Evolutionary conservation across 1,140 invertebrate species (phyloP), one percentile per base, ranked within the genome.

Genomic region (Meloidogyne hapla): DNA sequence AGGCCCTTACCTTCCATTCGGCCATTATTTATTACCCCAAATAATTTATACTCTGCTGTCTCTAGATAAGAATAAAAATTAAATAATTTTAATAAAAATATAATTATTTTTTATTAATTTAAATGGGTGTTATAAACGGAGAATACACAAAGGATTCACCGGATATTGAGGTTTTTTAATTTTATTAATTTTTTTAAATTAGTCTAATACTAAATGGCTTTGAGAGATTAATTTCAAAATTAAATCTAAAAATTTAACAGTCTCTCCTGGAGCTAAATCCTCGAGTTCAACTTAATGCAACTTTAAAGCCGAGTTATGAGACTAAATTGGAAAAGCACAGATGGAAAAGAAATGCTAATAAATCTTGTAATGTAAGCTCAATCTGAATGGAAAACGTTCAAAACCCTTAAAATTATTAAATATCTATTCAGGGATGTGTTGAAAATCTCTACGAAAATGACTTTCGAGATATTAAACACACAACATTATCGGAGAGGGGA

Each of bases 381-480:
- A n/a, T n/a, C n/a, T n/a, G n/a, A n/a, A n/a, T n/a, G n/a, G 1
- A 79, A 28, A 56, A 0, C 12, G n/a, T 48, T 45, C n/a, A 45
- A 15, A 80, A 67, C 10, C 48, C n/a, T 26, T 4, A 26, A 18
- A 26, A 48, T 23, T 66, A 4, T 65, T 26, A 78, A 83, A 70
- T 65, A 38, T 12, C 23, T 23, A 28, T 74, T 83, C n/a, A 42
- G 62, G 40, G n/a, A 23, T 67, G 78, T 21, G 25, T 13, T 10
- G 61, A 72, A 87, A 88, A 90, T n/a, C 87, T 91, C 2, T 88
- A 94, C 69, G 89, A 90, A 73, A 95, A 96, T 71, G 93, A 98
- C 88, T 98, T 98, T 88, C 93, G 94, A 79, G 96, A 98, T 84
- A 93, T 98, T 45, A 99, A 99, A 88, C 94, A 94, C 82, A 98